Base-by-base conservation (phyloP, 2,888 invertebrate species). In the Drosophila austrosaltans region DNA sequence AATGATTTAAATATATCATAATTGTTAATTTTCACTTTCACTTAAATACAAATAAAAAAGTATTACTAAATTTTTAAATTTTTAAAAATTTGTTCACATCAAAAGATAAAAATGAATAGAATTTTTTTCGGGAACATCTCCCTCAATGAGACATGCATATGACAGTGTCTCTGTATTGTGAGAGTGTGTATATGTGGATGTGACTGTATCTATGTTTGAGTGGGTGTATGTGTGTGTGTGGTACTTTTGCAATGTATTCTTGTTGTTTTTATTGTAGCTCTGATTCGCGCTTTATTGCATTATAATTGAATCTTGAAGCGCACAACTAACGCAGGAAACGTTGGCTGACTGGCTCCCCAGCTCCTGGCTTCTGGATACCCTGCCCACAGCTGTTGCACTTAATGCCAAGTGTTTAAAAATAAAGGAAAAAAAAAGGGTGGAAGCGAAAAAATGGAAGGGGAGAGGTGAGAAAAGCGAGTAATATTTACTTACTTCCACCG, bases 241-340 rank as follows among this genome's bases (percentile, higher is more conserved):
- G 30, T 63, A 28, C 30, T 65, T 53, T 53, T 69, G 77, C 56
- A 65, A 53, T 63, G 62, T 69, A 80, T 72, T 78, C 78, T 86
- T 88, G 82, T 82, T 86, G 78, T 86, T 82, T 85, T 87, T 87
- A 82, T 88, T 84, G 82, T 78, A 78, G 79, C 85, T 78, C 79
- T 90, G 89, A 90, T 90, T 90, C 89, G 82, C 85, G 85, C 89
- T 89, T 91, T 87, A 91, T 91, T 90, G 88, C 89, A 88, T 89
- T 90, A 89, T 90, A 91, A 91, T 90, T 90, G 90, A 90, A 90
- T 90, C 85, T 91, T 90, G 80, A 89, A 89, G 88, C 82, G 84
- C 83, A 83, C 84, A 83, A 83, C 82, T 82, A 87, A 89, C 82
- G 87, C 84, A 89, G 87, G 82, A 89, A 83, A 88, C 87, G 87